A percentile compares a stretch with the other conserved stretches of the same genome.
These are phyloP conservation scores for Rugalucina vietnamica DNA, from an alignment of 2,888 invertebrate species.

Conservation along the genomic window DNA sequence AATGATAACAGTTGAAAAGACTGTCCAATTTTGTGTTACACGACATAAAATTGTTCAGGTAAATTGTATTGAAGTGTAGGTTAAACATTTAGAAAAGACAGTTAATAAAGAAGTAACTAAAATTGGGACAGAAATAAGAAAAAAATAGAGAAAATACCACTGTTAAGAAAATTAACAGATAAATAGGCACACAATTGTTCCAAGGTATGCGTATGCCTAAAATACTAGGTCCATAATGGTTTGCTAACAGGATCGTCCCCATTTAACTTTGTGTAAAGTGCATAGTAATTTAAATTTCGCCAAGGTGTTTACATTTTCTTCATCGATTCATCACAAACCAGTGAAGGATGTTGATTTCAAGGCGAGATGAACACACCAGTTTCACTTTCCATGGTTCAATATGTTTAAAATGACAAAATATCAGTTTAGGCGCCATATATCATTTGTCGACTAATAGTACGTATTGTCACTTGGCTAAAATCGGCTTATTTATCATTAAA, in stretches of 20 bases:
- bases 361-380: neutral
- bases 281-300: too few relatives aligned
- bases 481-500: slow-evolving; percentile 9
- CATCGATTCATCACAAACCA: neutral
- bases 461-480: neutral
- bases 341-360: neutral
- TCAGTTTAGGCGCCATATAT: neutral
- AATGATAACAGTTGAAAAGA: slow-evolving; percentile 3
- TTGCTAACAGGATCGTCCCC: too few relatives aligned
- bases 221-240: too few relatives aligned
- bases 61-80: neutral
- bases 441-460: neutral
- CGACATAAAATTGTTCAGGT: neutral
- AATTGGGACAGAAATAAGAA: too few relatives aligned
- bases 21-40: neutral
- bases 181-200: too few relatives aligned
- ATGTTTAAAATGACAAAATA: slow-evolving; percentile 4
- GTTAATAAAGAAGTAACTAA: neutral
- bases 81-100: neutral
- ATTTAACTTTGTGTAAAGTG: too few relatives aligned
- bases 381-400: neutral
- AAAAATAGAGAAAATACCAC: too few relatives aligned
- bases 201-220: too few relatives aligned
- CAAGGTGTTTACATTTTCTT: neutral
- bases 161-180: too few relatives aligned